Conservation (phyloP, 2,797 vertebrate genomes). For the Smutsia gigantea region DNA sequence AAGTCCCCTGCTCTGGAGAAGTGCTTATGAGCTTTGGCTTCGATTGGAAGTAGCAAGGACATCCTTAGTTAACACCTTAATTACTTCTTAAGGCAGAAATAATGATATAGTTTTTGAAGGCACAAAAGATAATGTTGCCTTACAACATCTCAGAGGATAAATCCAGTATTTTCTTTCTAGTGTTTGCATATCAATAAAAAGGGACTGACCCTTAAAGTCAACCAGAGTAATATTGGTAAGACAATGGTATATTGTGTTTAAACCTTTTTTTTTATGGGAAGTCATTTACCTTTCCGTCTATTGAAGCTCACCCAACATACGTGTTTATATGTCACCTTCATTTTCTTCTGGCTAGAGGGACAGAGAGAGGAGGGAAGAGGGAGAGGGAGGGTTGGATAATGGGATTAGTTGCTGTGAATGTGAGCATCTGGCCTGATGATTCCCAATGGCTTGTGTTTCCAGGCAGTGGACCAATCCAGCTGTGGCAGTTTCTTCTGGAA, state of each 20-base stretch:
- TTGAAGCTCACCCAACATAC: background rate
- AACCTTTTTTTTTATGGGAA: background rate
- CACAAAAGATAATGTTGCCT: background rate
- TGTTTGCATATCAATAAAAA: conserved; percentile 2
- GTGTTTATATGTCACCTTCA: accelerated
- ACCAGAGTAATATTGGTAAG: background rate
- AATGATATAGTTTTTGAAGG: background rate
- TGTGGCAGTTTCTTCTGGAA: conserved; percentile 99
- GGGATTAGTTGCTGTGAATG: background rate
- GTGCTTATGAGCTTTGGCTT: background rate
- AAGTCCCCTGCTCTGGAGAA: background rate
- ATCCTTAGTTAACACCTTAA: background rate
- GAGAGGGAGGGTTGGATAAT: background rate
- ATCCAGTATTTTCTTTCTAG: background rate
- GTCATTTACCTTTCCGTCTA: background rate
- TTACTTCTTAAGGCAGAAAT: background rate
- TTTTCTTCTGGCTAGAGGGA: background rate
- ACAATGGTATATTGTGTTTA: background rate
- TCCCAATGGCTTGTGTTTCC: conserved; percentile 68
- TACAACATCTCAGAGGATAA: background rate
- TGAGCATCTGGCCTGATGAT: background rate
- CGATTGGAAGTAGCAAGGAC: background rate
- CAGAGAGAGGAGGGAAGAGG: background rate
- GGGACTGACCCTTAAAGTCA: background rate
- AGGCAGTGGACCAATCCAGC: conserved; percentile 99